Conservation (phyloP, 1,140 invertebrate species). For the Bradynema listronoti region DNA sequence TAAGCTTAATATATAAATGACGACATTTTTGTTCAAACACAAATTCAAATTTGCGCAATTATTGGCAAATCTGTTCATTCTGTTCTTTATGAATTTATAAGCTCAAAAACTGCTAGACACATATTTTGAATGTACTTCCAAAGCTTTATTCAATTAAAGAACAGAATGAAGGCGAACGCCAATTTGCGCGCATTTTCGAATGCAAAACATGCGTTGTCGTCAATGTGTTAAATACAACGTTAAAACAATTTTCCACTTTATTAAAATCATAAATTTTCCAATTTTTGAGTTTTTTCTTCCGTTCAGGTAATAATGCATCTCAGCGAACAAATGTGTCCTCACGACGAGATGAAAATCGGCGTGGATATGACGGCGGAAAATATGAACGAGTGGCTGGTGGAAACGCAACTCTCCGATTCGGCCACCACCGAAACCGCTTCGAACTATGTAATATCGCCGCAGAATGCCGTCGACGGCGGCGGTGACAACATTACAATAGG, state of each 20-base stretch:
- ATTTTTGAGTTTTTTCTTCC: neutral
- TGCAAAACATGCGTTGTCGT: too few relatives aligned
- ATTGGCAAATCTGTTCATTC: too few relatives aligned
- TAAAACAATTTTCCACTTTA: neutral
- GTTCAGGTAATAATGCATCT: constrained; percentile 48
- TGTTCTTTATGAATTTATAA: too few relatives aligned
- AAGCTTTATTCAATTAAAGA: too few relatives aligned
- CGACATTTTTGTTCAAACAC: too few relatives aligned
- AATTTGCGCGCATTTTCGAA: too few relatives aligned
- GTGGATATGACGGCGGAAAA: constrained; percentile 20
- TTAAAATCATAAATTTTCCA: constrained; percentile 7
- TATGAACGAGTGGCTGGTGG: constrained; percentile 30
- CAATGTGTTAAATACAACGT: too few relatives aligned
- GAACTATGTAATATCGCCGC: constrained; percentile 38
- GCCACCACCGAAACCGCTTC: constrained; percentile 34
- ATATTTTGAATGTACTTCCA: too few relatives aligned
- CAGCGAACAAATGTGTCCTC: constrained; percentile 63
- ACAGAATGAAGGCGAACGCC: too few relatives aligned
- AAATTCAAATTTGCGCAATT: too few relatives aligned
- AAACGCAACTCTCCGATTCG: constrained; percentile 32
- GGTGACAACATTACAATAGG: constrained; percentile 7
- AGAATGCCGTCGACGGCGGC: constrained; percentile 30
- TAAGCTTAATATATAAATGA: too few relatives aligned
- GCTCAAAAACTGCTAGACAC: too few relatives aligned
- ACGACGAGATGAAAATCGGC: constrained; percentile 58